phyloP scores from a whole-genome alignment of 2,888 invertebrate genomes.

The Lordiphosa fenestrarum region DNA sequence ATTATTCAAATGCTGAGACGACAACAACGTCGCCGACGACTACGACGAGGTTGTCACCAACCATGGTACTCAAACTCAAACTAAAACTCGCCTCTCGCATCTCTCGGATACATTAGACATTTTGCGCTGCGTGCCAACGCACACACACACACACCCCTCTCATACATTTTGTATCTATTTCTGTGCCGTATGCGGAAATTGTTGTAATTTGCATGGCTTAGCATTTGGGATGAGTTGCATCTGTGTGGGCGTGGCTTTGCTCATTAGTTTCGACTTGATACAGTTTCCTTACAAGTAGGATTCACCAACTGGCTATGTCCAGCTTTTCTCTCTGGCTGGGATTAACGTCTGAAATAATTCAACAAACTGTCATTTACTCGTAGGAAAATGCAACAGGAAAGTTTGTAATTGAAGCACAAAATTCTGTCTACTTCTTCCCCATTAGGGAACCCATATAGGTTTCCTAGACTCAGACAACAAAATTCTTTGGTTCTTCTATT shows the following conservation, averaged over 20 bases:
- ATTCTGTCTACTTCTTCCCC: no score
- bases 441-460: no score
- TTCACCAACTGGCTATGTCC: background rate
- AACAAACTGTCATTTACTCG: no score
- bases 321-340: background rate
- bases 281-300: constrained; percentile 8
- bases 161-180: constrained; percentile 57
- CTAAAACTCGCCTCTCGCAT: constrained; percentile 21
- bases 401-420: no score
- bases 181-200: constrained; percentile 56
- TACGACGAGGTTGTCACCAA: constrained; percentile 30
- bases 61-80: constrained; percentile 13
- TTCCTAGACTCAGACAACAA: no score
- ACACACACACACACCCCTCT: constrained; percentile 5
- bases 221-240: constrained; percentile 26
- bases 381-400: no score
- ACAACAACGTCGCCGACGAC: constrained; percentile 10
- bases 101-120: constrained; percentile 33
- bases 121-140: constrained; percentile 31
- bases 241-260: constrained; percentile 32
- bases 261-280: constrained; percentile 36
- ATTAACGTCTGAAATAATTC: no score
- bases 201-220: constrained; percentile 62
- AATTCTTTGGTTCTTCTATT: no score
- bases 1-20: constrained; percentile 47